Conservation (phyloP, 2,113 vertebrate species). For the Melanotaenia duboulayi region DNA sequence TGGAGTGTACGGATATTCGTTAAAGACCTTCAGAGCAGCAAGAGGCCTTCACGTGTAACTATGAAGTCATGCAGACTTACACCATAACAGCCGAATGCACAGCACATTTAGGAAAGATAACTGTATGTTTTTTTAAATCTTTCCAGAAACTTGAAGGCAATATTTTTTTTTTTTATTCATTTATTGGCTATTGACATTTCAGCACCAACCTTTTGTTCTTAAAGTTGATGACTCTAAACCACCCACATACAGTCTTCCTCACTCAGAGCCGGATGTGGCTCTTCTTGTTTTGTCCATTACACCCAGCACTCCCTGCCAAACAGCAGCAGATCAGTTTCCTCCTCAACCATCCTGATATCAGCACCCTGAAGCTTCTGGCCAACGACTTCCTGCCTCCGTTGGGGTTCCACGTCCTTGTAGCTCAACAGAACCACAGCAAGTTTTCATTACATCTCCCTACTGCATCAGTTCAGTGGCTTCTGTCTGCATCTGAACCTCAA, state of each 20-base stretch:
- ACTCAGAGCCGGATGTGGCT: slow-evolving; percentile 30
- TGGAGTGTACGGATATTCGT: slow-evolving; percentile 12
- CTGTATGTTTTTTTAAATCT: neutral
- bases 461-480: slow-evolving; percentile 22
- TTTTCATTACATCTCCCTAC: slow-evolving; percentile 43
- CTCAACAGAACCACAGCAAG: slow-evolving; percentile 43
- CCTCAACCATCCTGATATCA: slow-evolving; percentile 33
- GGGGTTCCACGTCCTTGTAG: slow-evolving; percentile 48
- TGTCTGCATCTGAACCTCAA: slow-evolving; percentile 12
- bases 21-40: slow-evolving; percentile 10
- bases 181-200: neutral
- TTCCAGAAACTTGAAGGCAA: neutral
- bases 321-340: slow-evolving; percentile 50
- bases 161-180: no score
- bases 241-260: no score
- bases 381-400: slow-evolving; percentile 55
- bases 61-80: neutral
- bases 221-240: neutral
- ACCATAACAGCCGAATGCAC: neutral
- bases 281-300: slow-evolving; percentile 29
- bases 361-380: slow-evolving; percentile 29
- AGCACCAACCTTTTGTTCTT: neutral
- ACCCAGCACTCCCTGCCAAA: neutral
- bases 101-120: neutral
- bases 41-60: slow-evolving; percentile 12